Evolutionary conservation across 2,888 invertebrate species (phyloP).

Genomic region (Junonia oenone): DNA sequence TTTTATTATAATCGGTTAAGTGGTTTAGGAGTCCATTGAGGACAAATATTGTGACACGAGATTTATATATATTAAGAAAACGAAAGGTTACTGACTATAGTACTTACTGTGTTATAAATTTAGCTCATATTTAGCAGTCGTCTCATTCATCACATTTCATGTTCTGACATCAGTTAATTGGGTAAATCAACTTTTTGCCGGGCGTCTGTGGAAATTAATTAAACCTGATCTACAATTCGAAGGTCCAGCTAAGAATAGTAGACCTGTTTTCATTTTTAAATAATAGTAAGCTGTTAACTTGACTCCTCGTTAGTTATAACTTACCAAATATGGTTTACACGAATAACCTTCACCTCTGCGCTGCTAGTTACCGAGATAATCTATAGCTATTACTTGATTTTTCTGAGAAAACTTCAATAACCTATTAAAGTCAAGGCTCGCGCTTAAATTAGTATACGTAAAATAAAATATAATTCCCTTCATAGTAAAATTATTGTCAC

Average conservation of each 20-base stretch:
- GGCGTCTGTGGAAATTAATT: constrained; percentile 6
- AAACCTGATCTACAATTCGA: constrained; percentile 14
- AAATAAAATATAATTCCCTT: background rate
- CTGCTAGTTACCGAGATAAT: constrained; percentile 28
- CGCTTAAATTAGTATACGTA: background rate
- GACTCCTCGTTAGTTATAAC: constrained; percentile 20
- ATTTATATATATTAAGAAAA: no score
- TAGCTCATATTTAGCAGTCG: background rate
- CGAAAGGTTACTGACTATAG: no score
- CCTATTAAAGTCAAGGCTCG: constrained; percentile 6
- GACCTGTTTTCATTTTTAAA: constrained; percentile 20
- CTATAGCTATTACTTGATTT: constrained; percentile 14
- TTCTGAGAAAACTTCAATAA: constrained; percentile 10
- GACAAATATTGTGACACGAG: no score
- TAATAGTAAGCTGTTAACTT: constrained; percentile 23
- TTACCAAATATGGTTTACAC: constrained; percentile 29
- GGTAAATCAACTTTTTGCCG: constrained; percentile 1
- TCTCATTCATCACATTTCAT: background rate
- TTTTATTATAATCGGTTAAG: no score
- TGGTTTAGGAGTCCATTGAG: no score
- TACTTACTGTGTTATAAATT: background rate
- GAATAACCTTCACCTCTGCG: constrained; percentile 36
- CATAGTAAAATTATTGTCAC: background rate
- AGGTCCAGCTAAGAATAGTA: constrained; percentile 16
- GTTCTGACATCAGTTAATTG: background rate